phyloP scores from a whole-genome alignment of 2,113 vertebrate species.

The Ploceus nigricollis region DNA sequence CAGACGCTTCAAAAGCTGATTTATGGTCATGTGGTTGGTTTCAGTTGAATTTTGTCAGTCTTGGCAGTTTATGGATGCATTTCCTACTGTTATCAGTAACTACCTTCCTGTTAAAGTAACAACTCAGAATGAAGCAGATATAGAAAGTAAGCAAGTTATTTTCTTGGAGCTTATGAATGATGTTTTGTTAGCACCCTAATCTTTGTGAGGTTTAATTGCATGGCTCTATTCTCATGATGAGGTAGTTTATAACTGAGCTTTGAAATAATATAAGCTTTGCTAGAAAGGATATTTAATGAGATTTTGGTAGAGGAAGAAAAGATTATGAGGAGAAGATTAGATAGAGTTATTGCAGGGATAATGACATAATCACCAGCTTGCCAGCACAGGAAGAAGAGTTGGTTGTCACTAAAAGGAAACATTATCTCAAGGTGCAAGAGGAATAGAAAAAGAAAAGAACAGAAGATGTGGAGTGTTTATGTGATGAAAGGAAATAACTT shows the following conservation, averaged over 20 bases:
- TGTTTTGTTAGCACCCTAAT: conserved; percentile 13
- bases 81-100: not conserved
- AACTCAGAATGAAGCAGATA: not conserved
- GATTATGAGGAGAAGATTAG: conserved; percentile 20
- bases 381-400: not conserved
- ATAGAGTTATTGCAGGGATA: conserved; percentile 22
- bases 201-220: conserved; percentile 28
- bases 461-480: not conserved
- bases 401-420: not conserved
- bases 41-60: not conserved
- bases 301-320: conserved; percentile 14
- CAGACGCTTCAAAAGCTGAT: not conserved
- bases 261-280: conserved; percentile 5
- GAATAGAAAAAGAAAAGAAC: not conserved
- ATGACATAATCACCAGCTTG: conserved; percentile 19
- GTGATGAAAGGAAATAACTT: not conserved
- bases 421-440: not conserved
- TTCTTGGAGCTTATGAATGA: not conserved
- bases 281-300: conserved; percentile 13
- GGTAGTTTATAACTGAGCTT: not conserved
- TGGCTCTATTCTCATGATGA: not conserved
- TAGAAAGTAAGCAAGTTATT: not conserved
- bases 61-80: not conserved
- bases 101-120: not conserved
- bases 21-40: not conserved